Evolutionary conservation across 2,888 invertebrate species (phyloP), one percentile per base, ranked within the genome.

Genomic region (Drepana falcataria): DNA sequence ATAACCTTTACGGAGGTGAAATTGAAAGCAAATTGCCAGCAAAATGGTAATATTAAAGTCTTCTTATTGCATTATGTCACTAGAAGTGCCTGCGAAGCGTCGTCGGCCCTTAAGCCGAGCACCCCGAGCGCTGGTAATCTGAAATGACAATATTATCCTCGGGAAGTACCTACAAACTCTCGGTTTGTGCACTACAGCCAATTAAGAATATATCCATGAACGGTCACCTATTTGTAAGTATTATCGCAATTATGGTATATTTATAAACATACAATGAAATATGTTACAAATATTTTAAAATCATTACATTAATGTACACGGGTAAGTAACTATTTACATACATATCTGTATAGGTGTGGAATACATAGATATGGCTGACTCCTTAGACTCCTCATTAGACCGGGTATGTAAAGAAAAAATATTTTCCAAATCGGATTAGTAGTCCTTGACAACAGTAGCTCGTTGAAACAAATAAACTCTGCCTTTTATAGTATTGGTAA

Each of bases 21-120:
- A 68, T 70, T 67, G 63, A 67, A 66, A 61, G 67, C 63, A 70
- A 68, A 69, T 68, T 68, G 65, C 65, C 69, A 68, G 70, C 61
- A 64, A 69, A 69, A 70, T 70, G 64, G 62, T 58, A 63, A 67
- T 70, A 70, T 65, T 64, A 62, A 69, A 67, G 61, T 64, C 58
- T 64, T 69, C 70, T 69, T 69, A 70, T 70, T 67, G 61, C 64
- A 61, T 64, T 63, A 70, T 59, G 65, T 56, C 57, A 57, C 49
- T 57, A 55, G 48, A 59, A 9, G 9, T 35, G 64, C 53, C 58
- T 60, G 56, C 58, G 54, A 62, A 47, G 68, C 66, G 48, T 52
- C 56, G 57, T 44, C 44, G 57, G 58, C 35, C 62, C 65, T 66
- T 64, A 53, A 61, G 65, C 62, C 55, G 59, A 66, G 68, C 60